Evolutionary conservation across 2,113 vertebrate genomes (phyloP).

Genomic region (Chiloscyllium plagiosum): DNA sequence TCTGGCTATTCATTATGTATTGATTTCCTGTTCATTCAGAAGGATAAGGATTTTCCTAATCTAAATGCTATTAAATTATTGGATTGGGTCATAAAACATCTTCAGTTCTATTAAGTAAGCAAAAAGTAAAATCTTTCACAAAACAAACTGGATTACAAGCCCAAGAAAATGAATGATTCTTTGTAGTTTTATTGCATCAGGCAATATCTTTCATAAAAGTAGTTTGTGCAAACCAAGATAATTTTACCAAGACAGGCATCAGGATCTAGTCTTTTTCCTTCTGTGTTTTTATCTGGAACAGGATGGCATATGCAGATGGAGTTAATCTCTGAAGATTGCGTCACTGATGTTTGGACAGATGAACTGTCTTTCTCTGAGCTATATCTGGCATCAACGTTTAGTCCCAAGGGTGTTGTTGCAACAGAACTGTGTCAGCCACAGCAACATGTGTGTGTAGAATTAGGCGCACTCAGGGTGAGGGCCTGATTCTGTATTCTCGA

Average conservation of each 20-base stretch:
- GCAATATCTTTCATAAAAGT: not conserved
- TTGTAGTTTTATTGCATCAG: not conserved
- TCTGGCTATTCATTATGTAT: not conserved
- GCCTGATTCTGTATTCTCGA: not conserved
- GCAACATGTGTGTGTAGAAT: not conserved
- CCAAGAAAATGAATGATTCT: not conserved
- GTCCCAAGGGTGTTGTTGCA: not conserved
- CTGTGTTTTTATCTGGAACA: not conserved
- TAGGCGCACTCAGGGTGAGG: not conserved
- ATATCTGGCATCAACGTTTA: not conserved
- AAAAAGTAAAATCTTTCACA: not conserved
- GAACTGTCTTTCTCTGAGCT: not conserved
- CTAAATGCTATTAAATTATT: not conserved
- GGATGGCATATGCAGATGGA: not conserved
- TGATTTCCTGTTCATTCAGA: not conserved
- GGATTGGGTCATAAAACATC: not conserved
- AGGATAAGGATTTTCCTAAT: not conserved
- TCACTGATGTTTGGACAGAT: not conserved
- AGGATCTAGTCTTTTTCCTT: not conserved
- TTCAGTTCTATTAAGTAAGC: not conserved
- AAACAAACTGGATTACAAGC: not conserved
- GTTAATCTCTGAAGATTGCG: not conserved
- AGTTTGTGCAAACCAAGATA: not conserved
- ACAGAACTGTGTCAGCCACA: not conserved
- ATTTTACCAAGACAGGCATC: not conserved